Conservation (phyloP, 2,113 vertebrate species). For the Xyrauchen texanus region DNA sequence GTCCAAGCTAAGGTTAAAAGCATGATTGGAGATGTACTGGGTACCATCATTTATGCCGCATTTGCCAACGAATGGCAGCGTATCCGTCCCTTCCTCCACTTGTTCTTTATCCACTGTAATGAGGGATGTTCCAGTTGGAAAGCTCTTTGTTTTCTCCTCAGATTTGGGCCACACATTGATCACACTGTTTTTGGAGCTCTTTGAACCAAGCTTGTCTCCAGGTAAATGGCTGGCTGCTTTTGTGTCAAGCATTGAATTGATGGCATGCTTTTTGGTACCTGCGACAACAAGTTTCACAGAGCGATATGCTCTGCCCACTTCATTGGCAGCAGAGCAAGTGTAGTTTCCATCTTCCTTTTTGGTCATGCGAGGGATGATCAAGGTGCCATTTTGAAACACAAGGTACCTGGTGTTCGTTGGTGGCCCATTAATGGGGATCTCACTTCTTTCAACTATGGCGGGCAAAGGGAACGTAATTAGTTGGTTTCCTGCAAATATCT, state of each 20-base stretch:
- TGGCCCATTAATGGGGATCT: conserved; percentile 66
- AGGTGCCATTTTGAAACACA: conserved; percentile 84
- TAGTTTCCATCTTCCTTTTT: conserved; percentile 90
- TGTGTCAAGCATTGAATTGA: conserved; percentile 58
- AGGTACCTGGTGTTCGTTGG: conserved; percentile 74
- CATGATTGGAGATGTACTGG: conserved; percentile 91
- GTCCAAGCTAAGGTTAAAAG: conserved; percentile 87
- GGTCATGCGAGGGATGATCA: conserved; percentile 84
- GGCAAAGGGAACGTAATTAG: conserved; percentile 76
- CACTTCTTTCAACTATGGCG: conserved; percentile 56
- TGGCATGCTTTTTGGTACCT: conserved; percentile 72
- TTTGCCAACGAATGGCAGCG: conserved; percentile 59
- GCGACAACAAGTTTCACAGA: conserved; percentile 78
- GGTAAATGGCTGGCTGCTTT: conserved; percentile 54
- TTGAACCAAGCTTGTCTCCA: conserved; percentile 69
- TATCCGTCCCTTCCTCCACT: conserved; percentile 24
- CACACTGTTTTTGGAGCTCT: conserved; percentile 80
- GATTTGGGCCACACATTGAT: conserved; percentile 70
- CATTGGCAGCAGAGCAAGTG: conserved; percentile 86
- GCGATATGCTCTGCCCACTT: conserved; percentile 81
- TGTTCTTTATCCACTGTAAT: conserved; percentile 45
- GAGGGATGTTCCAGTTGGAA: conserved; percentile 57
- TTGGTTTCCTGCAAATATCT: conserved; percentile 79
- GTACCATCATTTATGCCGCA: conserved; percentile 80
- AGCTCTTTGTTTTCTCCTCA: conserved; percentile 72